Evolutionary conservation across 53 echinoderm and acorn worm genomes (phyloP).

Genomic region (Echinometra lucunter): DNA sequence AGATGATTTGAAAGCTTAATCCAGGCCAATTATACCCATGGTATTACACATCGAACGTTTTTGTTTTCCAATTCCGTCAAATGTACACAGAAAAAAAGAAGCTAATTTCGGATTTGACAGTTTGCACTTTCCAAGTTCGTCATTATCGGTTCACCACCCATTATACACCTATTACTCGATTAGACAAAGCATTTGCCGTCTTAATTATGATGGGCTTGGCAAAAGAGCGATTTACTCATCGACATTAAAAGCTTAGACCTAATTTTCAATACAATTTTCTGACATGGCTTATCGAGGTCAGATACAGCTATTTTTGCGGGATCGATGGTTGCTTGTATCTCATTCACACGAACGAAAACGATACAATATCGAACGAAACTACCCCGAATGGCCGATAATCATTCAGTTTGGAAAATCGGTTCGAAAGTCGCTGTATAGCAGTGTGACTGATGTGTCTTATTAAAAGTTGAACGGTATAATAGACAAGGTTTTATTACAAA

Average conservation of each 20-base stretch:
- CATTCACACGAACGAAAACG: no score
- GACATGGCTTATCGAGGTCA: background rate
- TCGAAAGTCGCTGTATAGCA: no score
- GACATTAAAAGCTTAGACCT: conserved; percentile 14
- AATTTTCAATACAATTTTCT: background rate
- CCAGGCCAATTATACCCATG: background rate
- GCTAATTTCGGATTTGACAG: background rate
- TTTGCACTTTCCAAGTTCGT: background rate
- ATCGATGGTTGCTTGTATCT: background rate
- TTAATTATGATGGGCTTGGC: background rate
- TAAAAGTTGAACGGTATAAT: background rate
- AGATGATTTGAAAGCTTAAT: background rate
- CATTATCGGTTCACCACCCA: background rate
- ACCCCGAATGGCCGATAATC: no score
- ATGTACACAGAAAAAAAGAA: background rate
- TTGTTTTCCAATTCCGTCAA: background rate
- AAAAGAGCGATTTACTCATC: background rate
- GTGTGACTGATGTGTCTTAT: no score
- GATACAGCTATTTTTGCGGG: background rate
- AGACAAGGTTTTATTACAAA: background rate
- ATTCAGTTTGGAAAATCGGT: no score
- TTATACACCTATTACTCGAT: conserved; percentile 1
- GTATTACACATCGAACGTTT: background rate
- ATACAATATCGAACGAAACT: no score
- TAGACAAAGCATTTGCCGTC: background rate